A percentile compares a stretch with the other conserved stretches of the same genome.
phyloP scores from a whole-genome alignment of 2,888 invertebrate species.

The Seira sanloemensis region DNA sequence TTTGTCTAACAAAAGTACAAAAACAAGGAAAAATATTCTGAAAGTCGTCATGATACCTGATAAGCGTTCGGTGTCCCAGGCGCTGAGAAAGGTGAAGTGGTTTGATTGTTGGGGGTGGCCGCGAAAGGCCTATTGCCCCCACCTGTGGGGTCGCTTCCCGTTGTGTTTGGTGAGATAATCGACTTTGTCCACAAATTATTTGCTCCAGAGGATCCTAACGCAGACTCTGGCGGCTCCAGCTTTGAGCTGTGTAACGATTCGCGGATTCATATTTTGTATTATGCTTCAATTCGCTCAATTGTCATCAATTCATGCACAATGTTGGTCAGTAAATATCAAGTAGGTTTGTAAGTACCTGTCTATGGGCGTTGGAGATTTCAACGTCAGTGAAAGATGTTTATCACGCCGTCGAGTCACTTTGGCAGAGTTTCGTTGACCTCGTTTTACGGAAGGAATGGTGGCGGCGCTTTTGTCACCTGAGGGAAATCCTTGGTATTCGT shows the following conservation, averaged over 20 bases:
- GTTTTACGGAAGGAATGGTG: conserved; percentile 34
- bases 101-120: conserved; percentile 74
- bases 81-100: conserved; percentile 73
- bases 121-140: conserved; percentile 73
- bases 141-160: conserved; percentile 73
- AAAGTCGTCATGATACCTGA: conserved; percentile 57
- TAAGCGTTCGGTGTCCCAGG: conserved; percentile 74
- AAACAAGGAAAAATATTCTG: not conserved
- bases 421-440: conserved; percentile 30
- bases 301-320: too few relatives aligned
- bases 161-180: conserved; percentile 74
- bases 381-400: conserved; percentile 58
- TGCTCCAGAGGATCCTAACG: conserved; percentile 72
- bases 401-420: conserved; percentile 64
- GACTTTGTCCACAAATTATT: conserved; percentile 74
- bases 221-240: conserved; percentile 74
- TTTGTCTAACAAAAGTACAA: too few relatives aligned
- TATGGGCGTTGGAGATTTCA: conserved; percentile 61
- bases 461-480: conserved; percentile 36
- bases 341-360: conserved; percentile 55
- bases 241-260: conserved; percentile 71
- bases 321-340: too few relatives aligned
- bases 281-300: too few relatives aligned
- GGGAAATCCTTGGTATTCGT: not conserved
- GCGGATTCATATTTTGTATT: too few relatives aligned